These are phyloP conservation scores for Drosophila mayri DNA, from an alignment of 1,140 invertebrate genomes.

Conservation along the genomic window DNA sequence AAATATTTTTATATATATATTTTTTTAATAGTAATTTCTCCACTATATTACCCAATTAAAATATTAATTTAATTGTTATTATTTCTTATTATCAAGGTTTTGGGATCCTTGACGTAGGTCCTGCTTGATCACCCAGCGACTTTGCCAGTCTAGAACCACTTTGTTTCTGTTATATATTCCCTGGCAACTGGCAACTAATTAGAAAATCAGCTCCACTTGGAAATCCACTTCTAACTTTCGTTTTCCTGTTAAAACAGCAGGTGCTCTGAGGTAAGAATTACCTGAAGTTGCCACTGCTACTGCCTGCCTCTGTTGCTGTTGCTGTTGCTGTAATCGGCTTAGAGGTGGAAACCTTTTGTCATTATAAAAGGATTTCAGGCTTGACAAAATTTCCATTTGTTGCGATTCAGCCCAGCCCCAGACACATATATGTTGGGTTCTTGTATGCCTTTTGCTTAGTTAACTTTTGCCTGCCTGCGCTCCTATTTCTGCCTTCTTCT, in stretches of 20 bases:
- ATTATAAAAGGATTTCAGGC: slow-evolving; percentile 83
- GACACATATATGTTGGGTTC: slow-evolving; percentile 4
- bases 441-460: slow-evolving; percentile 50
- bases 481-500: background rate
- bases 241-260: slow-evolving; percentile 15
- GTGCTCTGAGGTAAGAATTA: slow-evolving; percentile 35
- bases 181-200: slow-evolving; percentile 1
- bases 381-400: slow-evolving; percentile 82
- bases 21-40: too few species aligned
- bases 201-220: slow-evolving; percentile 15
- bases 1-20: too few species aligned
- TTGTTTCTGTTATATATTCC: too few species aligned
- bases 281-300: slow-evolving; percentile 21
- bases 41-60: too few species aligned
- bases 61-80: too few species aligned
- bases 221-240: background rate
- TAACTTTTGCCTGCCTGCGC: slow-evolving; percentile 64
- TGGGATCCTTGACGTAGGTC: too few species aligned
- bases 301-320: slow-evolving; percentile 5
- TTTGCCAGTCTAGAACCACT: background rate
- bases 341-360: slow-evolving; percentile 83
- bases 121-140: background rate
- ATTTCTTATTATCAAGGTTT: too few species aligned
- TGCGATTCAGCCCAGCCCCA: slow-evolving; percentile 48
- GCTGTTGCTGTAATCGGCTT: slow-evolving; percentile 76